Evolutionary conservation across 2,888 invertebrate genomes (phyloP).

Genomic region (Drosophila kuntzei): DNA sequence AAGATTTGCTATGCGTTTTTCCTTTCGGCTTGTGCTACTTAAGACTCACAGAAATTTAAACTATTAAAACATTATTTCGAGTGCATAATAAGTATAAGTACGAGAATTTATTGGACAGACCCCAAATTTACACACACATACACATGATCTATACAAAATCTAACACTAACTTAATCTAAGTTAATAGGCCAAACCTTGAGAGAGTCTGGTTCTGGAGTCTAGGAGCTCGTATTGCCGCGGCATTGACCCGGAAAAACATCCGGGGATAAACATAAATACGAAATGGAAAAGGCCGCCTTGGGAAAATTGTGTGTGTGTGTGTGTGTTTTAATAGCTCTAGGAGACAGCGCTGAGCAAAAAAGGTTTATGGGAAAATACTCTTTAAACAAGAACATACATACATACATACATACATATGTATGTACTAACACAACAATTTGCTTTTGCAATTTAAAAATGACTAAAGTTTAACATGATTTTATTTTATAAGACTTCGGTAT

Average conservation of each 20-base stretch:
- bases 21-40: slow-evolving; percentile 72
- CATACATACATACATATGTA: slow-evolving; percentile 21
- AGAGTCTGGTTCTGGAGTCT: slow-evolving; percentile 61
- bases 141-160: slow-evolving; percentile 66
- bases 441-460: slow-evolving; percentile 59
- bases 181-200: slow-evolving; percentile 36
- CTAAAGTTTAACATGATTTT: slow-evolving; percentile 60
- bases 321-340: slow-evolving; percentile 53
- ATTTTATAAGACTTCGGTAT: slow-evolving; percentile 31
- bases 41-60: slow-evolving; percentile 70
- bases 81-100: slow-evolving; percentile 60
- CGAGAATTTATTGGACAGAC: slow-evolving; percentile 42
- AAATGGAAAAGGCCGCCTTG: slow-evolving; percentile 71
- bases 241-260: slow-evolving; percentile 18
- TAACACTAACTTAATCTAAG: slow-evolving; percentile 70
- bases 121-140: slow-evolving; percentile 38
- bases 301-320: slow-evolving; percentile 30
- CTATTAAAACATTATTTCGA: slow-evolving; percentile 68
- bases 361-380: slow-evolving; percentile 56
- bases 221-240: slow-evolving; percentile 71
- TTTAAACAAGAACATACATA: slow-evolving; percentile 55
- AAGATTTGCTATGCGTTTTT: slow-evolving; percentile 66
- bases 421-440: slow-evolving; percentile 58
- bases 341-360: slow-evolving; percentile 76
- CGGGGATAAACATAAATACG: slow-evolving; percentile 25